These are phyloP conservation scores for Callithrix jacchus DNA, from an alignment of 2,113 vertebrate genomes.

Conservation along the genomic window DNA sequence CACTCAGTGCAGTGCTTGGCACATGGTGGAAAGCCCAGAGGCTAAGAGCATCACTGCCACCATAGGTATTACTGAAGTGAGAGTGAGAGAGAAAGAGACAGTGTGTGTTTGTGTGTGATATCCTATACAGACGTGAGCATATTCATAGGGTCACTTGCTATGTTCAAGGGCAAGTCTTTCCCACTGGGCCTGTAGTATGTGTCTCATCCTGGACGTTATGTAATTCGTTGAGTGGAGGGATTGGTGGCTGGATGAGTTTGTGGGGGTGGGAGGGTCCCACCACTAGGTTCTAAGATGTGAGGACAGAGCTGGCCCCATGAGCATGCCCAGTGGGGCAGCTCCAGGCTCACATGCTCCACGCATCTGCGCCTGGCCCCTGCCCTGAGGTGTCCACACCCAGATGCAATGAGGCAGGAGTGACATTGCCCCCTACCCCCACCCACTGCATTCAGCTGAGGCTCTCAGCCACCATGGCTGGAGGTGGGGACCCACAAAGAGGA, in stretches of 20 bases:
- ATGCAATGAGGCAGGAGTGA: not conserved
- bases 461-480: not conserved
- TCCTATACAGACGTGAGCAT: accelerated
- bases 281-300: not conserved
- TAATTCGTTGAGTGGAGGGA: not conserved
- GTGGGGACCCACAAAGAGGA: not conserved
- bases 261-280: not conserved
- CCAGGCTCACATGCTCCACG: not conserved
- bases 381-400: not conserved
- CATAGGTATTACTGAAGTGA: too few relatives aligned
- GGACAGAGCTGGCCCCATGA: not conserved
- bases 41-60: accelerated
- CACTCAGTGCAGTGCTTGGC: not conserved
- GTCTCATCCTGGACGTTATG: not conserved
- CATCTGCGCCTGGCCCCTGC: not conserved
- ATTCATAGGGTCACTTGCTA: not conserved
- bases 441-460: not conserved
- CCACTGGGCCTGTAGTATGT: not conserved
- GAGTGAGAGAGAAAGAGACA: too few relatives aligned
- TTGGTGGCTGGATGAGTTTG: not conserved
- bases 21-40: not conserved
- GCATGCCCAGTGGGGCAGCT: not conserved
- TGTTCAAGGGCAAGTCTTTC: accelerated
- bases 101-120: not conserved
- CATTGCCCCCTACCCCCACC: not conserved